Evolutionary conservation across 2,113 vertebrate species (phyloP).

Genomic region (Channa argus): DNA sequence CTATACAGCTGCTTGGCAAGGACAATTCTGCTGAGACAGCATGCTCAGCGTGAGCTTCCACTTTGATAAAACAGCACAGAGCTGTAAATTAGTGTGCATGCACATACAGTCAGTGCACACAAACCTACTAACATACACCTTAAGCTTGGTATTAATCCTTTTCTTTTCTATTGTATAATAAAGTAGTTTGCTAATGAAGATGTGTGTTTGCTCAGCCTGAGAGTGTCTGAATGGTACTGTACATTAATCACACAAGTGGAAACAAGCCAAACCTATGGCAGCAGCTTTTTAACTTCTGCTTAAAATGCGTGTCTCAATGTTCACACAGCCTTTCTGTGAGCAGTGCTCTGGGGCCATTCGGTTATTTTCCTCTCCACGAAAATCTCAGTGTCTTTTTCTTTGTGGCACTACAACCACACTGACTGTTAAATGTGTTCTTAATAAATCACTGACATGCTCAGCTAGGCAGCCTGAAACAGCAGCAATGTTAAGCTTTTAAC

Average conservation of each 20-base stretch:
- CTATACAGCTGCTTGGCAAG: conserved; percentile 30
- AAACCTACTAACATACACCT: conserved; percentile 33
- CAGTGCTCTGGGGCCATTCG: conserved; percentile 29
- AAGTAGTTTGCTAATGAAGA: conserved; percentile 63
- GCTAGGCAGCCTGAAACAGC: conserved; percentile 22
- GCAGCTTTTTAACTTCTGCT: conserved; percentile 58
- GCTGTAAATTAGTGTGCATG: conserved; percentile 15
- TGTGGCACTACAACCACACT: conserved; percentile 21
- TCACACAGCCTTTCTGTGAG: conserved; percentile 44
- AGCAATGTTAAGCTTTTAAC: conserved; percentile 50
- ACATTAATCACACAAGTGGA: conserved; percentile 74
- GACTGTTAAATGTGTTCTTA: conserved; percentile 61
- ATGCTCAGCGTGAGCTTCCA: conserved; percentile 41
- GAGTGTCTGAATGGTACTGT: conserved; percentile 36
- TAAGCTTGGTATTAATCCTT: conserved; percentile 52
- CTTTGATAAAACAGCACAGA: conserved; percentile 62
- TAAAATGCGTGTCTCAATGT: conserved; percentile 59
- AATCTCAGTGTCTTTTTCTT: conserved; percentile 41
- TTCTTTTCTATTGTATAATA: conserved; percentile 31
- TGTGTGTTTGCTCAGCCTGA: conserved; percentile 58
- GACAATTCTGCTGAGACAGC: conserved; percentile 56
- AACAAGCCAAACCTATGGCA: conserved; percentile 53
- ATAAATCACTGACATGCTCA: conserved; percentile 70
- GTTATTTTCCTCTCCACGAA: conserved; percentile 60
- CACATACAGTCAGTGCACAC: conserved; percentile 22